A percentile compares a stretch with the other conserved stretches of the same genome.
phyloP scores from a whole-genome alignment of 2,113 vertebrate species.

The Phocoena phocoena region DNA sequence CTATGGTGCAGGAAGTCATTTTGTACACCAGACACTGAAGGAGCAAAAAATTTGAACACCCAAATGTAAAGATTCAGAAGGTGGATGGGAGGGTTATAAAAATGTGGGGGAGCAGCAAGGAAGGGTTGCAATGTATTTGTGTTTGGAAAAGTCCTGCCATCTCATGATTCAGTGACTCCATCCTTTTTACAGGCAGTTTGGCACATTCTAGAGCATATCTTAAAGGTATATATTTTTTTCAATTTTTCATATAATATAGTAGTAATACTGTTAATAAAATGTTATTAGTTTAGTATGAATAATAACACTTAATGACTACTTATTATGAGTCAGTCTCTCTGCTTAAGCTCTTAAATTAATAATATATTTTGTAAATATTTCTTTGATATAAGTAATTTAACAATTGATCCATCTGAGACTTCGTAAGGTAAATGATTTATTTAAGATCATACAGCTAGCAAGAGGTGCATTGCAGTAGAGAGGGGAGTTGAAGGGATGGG shows the following conservation, averaged over 20 bases:
- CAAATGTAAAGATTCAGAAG: neutral
- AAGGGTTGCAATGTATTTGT: neutral
- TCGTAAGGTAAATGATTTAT: neutral
- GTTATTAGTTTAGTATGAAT: neutral
- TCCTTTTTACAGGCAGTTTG: neutral
- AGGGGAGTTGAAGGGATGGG: neutral
- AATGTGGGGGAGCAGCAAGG: neutral
- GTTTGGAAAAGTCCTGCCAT: neutral
- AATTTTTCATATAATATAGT: neutral
- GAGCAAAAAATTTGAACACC: neutral
- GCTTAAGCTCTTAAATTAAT: neutral
- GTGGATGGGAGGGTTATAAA: neutral
- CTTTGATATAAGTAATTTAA: neutral
- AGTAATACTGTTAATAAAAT: neutral
- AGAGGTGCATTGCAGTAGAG: neutral
- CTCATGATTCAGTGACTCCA: neutral
- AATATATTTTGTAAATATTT: neutral
- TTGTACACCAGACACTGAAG: neutral
- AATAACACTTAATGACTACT: neutral
- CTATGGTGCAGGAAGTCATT: neutral
- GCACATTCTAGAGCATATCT: neutral
- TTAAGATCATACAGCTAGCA: neutral
- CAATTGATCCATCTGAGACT: neutral
- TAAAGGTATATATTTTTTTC: neutral
- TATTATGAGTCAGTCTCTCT: neutral